Conservation (phyloP, 2,888 invertebrate genomes). For the Chironomus tentans region DNA sequence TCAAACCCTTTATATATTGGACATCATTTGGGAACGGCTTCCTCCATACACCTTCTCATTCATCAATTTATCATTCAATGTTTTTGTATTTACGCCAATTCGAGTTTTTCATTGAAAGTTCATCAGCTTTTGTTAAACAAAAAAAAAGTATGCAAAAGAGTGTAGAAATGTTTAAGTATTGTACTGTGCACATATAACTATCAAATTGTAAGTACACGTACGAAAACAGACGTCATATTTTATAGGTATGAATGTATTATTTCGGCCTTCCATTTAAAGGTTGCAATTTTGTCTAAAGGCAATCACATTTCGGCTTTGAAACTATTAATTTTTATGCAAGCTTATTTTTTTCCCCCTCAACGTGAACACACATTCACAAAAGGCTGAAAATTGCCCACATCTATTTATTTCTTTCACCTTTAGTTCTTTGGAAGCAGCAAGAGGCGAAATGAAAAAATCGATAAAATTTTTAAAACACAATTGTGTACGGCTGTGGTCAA, state of each 20-base stretch:
- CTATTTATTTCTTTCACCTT: background rate
- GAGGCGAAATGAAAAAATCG: background rate
- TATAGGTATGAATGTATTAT: background rate
- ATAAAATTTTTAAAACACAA: background rate
- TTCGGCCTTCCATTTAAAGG: background rate
- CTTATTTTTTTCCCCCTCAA: background rate
- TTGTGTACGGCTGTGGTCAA: background rate
- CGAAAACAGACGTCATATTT: too few relatives aligned
- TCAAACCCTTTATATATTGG: too few relatives aligned
- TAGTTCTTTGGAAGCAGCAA: background rate
- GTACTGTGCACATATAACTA: background rate
- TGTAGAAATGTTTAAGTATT: background rate
- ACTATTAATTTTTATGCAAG: conserved; percentile 4
- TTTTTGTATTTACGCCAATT: too few relatives aligned
- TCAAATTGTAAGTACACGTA: background rate
- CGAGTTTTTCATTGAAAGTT: too few relatives aligned
- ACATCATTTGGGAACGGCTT: too few relatives aligned
- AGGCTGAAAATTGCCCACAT: background rate
- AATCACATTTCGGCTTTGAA: conserved; percentile 1
- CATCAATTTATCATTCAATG: too few relatives aligned
- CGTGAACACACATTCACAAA: too few relatives aligned
- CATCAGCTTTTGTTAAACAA: background rate
- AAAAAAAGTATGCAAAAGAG: background rate
- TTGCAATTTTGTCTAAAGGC: conserved; percentile 8
- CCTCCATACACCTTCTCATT: too few relatives aligned